These are phyloP conservation scores for Fregetta grallaria DNA, from an alignment of 2,113 vertebrate species.

Conservation along the genomic window DNA sequence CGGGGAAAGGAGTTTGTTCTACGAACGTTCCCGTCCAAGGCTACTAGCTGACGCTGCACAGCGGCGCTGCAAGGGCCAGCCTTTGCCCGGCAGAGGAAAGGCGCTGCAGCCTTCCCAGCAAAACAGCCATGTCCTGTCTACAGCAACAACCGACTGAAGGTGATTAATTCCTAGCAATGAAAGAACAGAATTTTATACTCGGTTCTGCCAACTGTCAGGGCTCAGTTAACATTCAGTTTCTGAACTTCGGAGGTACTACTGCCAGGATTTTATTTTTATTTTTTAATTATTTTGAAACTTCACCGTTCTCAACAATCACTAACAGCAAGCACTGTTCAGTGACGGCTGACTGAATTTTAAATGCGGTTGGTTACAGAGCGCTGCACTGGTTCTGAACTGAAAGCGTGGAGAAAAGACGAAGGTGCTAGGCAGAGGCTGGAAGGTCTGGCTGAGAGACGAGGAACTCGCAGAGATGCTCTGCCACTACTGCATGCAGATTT, in stretches of 20 bases:
- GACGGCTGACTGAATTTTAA: not conserved
- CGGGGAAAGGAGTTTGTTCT: too few relatives aligned
- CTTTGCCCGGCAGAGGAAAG: not conserved
- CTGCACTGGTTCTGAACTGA: not conserved
- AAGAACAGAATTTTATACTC: not conserved
- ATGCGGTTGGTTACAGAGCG: not conserved
- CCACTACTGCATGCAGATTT: not conserved
- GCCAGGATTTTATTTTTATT: not conserved
- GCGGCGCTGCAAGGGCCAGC: rapidly evolving
- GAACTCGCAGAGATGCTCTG: not conserved
- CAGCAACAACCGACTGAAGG: not conserved
- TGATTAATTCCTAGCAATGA: too few relatives aligned
- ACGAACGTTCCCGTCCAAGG: not conserved
- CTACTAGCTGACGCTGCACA: too few relatives aligned
- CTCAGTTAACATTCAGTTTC: not conserved
- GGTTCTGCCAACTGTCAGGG: not conserved
- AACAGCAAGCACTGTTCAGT: not conserved
- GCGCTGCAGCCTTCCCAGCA: not conserved
- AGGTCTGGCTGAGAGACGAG: not conserved
- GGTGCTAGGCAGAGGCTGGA: not conserved
- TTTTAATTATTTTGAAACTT: not conserved
- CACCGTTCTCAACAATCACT: not conserved
- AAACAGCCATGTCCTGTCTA: not conserved
- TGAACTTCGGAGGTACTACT: not conserved
- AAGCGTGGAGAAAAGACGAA: not conserved